Evolutionary conservation across 1,140 invertebrate species (phyloP), one percentile per base, ranked within the genome.

Genomic region (Zaprionus capensis): DNA sequence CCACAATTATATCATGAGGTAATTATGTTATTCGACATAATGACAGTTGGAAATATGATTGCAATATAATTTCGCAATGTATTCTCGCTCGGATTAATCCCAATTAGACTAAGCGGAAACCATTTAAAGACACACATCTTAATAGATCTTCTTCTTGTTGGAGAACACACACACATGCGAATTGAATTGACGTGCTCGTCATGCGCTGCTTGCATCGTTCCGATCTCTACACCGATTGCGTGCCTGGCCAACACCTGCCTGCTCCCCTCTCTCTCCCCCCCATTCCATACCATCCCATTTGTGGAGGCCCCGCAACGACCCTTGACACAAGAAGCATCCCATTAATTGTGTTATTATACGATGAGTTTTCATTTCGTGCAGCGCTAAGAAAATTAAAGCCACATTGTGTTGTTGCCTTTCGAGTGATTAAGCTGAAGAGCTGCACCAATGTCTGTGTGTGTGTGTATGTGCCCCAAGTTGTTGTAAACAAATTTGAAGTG

Each of bases 401-500:
- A 71, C 67, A 81, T 80, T 83, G 80, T 79, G 71, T 64, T 70
- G 80, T 46, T 46, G 41, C 41, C 80, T 56, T 82, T 77, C 65
- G 34, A 71, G 78, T 82, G 80, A 82, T 82, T 82, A 82, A 82
- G 80, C 80, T 71, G 46, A 24, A 44, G 55, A 38, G 68, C 41
- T 69, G 68, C 81, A 66, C 73, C 70, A 73, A 80, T 84, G 77
- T 51, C 0, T 51, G 11, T 14, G 20, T 22, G 46, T 51, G 46
- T 14, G 17, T 49, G 46, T 49, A 17, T 78, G 76, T 72, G 79
- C 68, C 61, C 17, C 61, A 68, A 73, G 81, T 83, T 83, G 81
- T 80, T 83, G 81, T 84, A 84, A 84, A 84, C 81, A 84, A 84
- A 84, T 84, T 71, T 84, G 65, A 84, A 84, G 81, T 83, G 81